These are phyloP conservation scores for Ganaspis brasiliensis DNA, from an alignment of 2,888 invertebrate genomes.

Conservation along the genomic window DNA sequence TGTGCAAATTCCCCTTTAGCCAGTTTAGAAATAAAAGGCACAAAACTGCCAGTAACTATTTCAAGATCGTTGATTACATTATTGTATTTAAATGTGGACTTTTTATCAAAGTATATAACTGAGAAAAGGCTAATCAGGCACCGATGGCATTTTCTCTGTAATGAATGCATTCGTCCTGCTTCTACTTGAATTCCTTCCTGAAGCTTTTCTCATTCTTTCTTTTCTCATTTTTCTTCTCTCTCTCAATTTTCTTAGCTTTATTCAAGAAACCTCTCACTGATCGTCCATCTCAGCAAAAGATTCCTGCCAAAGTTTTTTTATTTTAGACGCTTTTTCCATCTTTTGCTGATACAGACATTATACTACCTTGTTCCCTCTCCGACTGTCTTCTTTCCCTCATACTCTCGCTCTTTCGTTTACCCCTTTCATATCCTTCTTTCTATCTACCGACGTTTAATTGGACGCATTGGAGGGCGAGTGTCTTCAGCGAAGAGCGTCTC, in stretches of 20 bases:
- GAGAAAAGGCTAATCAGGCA: slow-evolving; percentile 28
- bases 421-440: slow-evolving; percentile 50
- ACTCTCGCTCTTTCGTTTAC: slow-evolving; percentile 29
- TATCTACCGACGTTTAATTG: slow-evolving; percentile 62
- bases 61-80: not conserved
- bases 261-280: slow-evolving; percentile 27
- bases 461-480: slow-evolving; percentile 52
- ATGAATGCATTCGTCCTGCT: slow-evolving; percentile 30
- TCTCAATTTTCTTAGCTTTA: slow-evolving; percentile 31
- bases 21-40: no score
- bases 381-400: slow-evolving; percentile 29
- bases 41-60: no score
- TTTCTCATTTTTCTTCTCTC: slow-evolving; percentile 18
- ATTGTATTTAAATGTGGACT: slow-evolving; percentile 13
- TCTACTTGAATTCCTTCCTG: slow-evolving; percentile 34
- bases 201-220: slow-evolving; percentile 21
- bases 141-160: slow-evolving; percentile 25
- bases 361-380: slow-evolving; percentile 39
- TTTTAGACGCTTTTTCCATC: slow-evolving; percentile 51
- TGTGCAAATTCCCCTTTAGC: no score
- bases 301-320: slow-evolving; percentile 21
- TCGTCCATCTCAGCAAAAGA: slow-evolving; percentile 35
- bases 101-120: not conserved
- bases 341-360: slow-evolving; percentile 61
- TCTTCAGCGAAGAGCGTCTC: slow-evolving; percentile 22